Base-by-base conservation (phyloP, 2,113 vertebrate species). In the Hippolais icterina region DNA sequence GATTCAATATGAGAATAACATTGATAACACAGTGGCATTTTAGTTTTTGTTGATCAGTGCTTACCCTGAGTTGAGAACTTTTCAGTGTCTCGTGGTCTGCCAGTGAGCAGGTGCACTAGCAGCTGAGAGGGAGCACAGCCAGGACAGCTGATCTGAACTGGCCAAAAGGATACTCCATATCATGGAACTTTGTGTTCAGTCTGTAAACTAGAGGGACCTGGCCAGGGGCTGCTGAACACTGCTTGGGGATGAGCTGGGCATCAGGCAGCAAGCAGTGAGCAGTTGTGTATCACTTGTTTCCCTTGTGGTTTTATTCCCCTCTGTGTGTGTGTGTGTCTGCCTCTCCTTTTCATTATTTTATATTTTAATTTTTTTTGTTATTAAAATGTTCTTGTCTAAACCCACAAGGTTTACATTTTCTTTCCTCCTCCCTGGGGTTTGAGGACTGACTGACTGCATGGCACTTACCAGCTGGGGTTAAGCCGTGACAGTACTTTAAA, bases 401-500 rank as follows among this genome's bases (percentile, higher is more conserved):
- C 17, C 6, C 21, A 19, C 14, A 49, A 42, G 15, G 4, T 60
- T 61, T 54, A 41, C 25, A 5, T 61, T 61, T 76, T 35, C 70
- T 61, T 49, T 69, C 3, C 19, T 74, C 2, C n/a, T 60, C 17
- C 8, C 5, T 41, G 27, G 3, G 11, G 14, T 60, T 76, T 76
- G 25, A 22, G 31, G 6, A 49, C 29, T 76, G n/a, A n/a, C 16
- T 7, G 20, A 27, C 41, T 69, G 41, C 29, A 19, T 42, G 10
- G 31, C 31, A 28, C 22, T 61, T 61, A 19, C 5, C 5, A 9
- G 10, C 14, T 49, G 41, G 19, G 8, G 15, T 63, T 42, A 83
- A 49, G 23, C 14, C 2, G 1, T 0, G 0, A 11, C 15, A 69
- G 29, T 54, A 15, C 35, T 27, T 53, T 4, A 15, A 44, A 56